Percentiles rank a stretch among this genome's conserved stretches.
Evolutionary conservation across 2,797 vertebrate genomes (phyloP).

Genomic region (Syndactyla subalaris): DNA sequence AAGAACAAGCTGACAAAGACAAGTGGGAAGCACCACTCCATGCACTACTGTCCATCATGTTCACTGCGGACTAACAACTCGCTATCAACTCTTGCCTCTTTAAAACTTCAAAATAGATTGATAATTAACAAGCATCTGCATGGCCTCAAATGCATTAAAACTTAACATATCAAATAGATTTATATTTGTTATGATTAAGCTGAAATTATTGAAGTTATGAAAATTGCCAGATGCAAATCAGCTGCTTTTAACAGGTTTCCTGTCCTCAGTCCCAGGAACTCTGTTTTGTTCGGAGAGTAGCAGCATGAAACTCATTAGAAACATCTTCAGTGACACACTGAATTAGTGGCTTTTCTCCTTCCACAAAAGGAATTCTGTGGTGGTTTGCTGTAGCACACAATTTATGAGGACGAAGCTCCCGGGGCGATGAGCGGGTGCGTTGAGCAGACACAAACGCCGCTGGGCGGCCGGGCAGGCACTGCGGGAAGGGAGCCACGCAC

Average conservation of each 20-base stretch:
- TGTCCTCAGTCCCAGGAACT: not conserved
- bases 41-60: rapidly evolving
- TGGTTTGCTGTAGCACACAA: rapidly evolving
- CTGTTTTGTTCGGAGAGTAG: not conserved
- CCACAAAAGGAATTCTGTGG: not conserved
- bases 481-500: rapidly evolving
- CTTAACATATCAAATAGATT: not conserved
- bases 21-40: not conserved
- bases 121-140: not conserved
- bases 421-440: rapidly evolving
- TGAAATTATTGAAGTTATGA: not conserved
- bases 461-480: rapidly evolving
- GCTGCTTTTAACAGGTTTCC: not conserved
- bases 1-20: not conserved
- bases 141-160: not conserved
- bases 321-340: not conserved
- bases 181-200: not conserved
- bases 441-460: not conserved
- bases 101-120: not conserved
- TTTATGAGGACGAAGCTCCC: rapidly evolving
- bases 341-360: rapidly evolving
- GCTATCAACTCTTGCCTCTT: rapidly evolving
- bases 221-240: not conserved
- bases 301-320: rapidly evolving
- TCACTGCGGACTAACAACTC: rapidly evolving